Percentiles rank a stretch among this genome's conserved stretches.
Evolutionary conservation across 2,797 vertebrate genomes (phyloP).

Genomic region (Ctenosaura bakeri): DNA sequence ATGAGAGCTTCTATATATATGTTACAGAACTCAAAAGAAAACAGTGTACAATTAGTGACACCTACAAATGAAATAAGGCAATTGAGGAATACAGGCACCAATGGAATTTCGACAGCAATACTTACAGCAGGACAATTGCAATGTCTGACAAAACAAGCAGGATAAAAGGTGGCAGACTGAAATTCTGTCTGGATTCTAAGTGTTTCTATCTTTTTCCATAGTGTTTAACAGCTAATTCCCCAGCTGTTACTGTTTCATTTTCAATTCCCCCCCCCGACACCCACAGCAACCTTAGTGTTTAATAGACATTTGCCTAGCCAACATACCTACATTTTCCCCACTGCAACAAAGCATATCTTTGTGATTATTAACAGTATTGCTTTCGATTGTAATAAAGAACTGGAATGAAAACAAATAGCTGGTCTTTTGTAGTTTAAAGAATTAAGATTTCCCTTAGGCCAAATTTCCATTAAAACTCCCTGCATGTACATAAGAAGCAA

Average conservation of each 20-base stretch:
- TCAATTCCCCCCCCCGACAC: slow-evolving; percentile 42
- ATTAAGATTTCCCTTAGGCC: slow-evolving; percentile 73
- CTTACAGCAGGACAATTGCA: background rate
- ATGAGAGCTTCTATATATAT: background rate
- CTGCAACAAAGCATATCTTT: slow-evolving; percentile 65
- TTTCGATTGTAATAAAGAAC: slow-evolving; percentile 64
- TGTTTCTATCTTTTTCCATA: slow-evolving; percentile 22
- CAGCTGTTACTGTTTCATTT: slow-evolving; percentile 54
- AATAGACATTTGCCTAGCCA: slow-evolving; percentile 26
- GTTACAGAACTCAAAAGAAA: slow-evolving; percentile 12
- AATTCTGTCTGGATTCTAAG: slow-evolving; percentile 3
- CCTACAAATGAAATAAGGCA: background rate
- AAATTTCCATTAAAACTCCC: slow-evolving; percentile 74
- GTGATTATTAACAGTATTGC: slow-evolving; percentile 67
- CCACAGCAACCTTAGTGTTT: slow-evolving; percentile 40
- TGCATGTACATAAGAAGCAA: slow-evolving; percentile 72
- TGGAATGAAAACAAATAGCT: slow-evolving; percentile 74
- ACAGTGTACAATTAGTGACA: background rate
- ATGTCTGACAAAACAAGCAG: slow-evolving; percentile 12
- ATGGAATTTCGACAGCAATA: background rate
- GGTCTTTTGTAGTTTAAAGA: slow-evolving; percentile 67
- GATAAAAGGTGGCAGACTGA: background rate
- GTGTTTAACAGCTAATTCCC: slow-evolving; percentile 39
- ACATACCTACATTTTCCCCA: slow-evolving; percentile 31
- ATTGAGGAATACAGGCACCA: background rate